Evolutionary conservation across 2,888 invertebrate genomes (phyloP).

Genomic region (Ecliptopera silaceata): DNA sequence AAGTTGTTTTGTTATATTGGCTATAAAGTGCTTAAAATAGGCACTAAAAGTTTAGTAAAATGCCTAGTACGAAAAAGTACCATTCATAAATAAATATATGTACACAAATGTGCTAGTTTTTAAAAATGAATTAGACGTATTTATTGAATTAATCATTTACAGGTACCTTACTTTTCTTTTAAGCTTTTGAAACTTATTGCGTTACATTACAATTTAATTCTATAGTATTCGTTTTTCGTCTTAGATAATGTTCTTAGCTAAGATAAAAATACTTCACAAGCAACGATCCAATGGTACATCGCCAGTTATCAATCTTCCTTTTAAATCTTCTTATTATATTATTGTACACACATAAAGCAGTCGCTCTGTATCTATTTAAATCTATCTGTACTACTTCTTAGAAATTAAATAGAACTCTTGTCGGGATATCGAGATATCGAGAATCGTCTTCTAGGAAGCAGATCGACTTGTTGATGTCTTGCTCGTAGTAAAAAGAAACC

Average conservation of each 20-base stretch:
- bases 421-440: constrained; percentile 58
- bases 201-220: neutral
- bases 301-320: constrained; percentile 31
- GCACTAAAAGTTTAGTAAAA: neutral
- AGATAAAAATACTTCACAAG: constrained; percentile 34
- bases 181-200: neutral
- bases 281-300: constrained; percentile 34
- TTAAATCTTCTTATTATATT: constrained; percentile 34
- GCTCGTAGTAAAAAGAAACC: constrained; percentile 55
- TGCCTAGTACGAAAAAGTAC: too few relatives aligned
- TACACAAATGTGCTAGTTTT: too few relatives aligned
- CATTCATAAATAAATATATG: too few relatives aligned
- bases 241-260: too few relatives aligned
- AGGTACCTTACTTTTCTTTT: neutral
- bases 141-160: too few relatives aligned
- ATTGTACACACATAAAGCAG: constrained; percentile 20
- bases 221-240: neutral
- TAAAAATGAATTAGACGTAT: too few relatives aligned
- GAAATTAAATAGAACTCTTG: constrained; percentile 60
- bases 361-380: constrained; percentile 25
- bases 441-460: constrained; percentile 60
- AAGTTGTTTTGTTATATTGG: constrained; percentile 7
- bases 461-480: constrained; percentile 50
- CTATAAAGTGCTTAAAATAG: neutral
- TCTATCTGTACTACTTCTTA: constrained; percentile 47